These are phyloP conservation scores for Ctenopoma kingsleyae DNA, from an alignment of 2,797 vertebrate species.

Conservation along the genomic window DNA sequence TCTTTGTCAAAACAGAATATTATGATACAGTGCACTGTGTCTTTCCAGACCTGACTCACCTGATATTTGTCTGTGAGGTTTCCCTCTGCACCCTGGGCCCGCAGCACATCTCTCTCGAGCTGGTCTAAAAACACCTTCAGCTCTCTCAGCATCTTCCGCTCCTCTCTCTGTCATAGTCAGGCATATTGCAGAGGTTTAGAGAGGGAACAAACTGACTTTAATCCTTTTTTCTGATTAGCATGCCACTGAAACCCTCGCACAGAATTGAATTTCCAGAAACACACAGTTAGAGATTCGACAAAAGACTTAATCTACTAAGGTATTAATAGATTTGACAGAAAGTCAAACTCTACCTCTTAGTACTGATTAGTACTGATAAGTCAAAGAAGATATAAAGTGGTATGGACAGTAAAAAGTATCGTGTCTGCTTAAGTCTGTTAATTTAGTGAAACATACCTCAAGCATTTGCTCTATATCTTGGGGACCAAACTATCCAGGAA, in stretches of 20 bases:
- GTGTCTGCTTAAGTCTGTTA: conserved; percentile 36
- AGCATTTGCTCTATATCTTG: conserved; percentile 89
- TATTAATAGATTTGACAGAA: conserved; percentile 2
- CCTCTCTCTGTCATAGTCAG: conserved; percentile 88
- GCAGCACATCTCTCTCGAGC: conserved; percentile 93
- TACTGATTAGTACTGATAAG: conserved; percentile 22
- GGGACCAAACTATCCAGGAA: conserved; percentile 87
- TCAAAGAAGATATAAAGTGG: conserved; percentile 7
- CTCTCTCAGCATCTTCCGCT: conserved; percentile 91
- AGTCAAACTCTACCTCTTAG: conserved; percentile 13
- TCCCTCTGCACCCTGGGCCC: conserved; percentile 89
- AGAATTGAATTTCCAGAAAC: conserved; percentile 32
- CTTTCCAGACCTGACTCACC: conserved; percentile 71
- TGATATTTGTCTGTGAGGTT: conserved; percentile 95
- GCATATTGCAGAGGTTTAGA: conserved; percentile 15
- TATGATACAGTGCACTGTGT: conserved; percentile 3
- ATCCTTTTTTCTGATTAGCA: conserved; percentile 13
- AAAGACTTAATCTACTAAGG: neutral
- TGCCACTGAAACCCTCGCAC: conserved; percentile 10
- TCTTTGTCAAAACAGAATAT: conserved; percentile 4
- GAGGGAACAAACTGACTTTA: conserved; percentile 29
- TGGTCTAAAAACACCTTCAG: conserved; percentile 95
- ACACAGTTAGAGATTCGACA: conserved; percentile 16
- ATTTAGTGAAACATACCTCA: conserved; percentile 83
- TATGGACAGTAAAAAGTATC: neutral